Evolutionary conservation across 2,113 vertebrate species (phyloP).

Genomic region (Opisthocomus hoazin): DNA sequence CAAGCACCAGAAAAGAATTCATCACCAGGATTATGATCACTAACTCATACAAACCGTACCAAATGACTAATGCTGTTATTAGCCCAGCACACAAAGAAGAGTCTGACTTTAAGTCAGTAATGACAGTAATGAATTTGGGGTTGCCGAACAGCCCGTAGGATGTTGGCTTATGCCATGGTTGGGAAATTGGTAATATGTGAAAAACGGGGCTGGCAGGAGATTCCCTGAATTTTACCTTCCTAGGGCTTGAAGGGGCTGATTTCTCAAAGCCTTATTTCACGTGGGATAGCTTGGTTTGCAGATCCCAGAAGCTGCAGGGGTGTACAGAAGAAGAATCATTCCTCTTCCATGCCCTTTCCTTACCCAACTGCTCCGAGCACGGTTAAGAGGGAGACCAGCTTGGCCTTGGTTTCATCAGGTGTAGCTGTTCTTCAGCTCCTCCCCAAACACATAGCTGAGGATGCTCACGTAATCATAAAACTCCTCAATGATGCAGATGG

Average conservation of each 20-base stretch:
- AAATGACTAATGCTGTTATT: neutral
- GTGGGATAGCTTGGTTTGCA: neutral
- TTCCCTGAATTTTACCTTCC: neutral
- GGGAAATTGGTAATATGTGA: neutral
- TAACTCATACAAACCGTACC: neutral
- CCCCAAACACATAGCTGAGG: neutral
- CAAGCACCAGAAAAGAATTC: neutral
- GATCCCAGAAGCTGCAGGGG: neutral
- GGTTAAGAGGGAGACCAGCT: neutral
- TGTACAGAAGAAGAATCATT: neutral
- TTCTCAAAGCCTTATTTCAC: neutral
- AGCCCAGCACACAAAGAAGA: neutral
- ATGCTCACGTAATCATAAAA: neutral
- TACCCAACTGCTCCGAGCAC: neutral
- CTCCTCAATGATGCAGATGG: neutral
- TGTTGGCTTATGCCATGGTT: neutral
- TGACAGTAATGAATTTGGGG: fast-evolving
- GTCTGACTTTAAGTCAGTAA: neutral
- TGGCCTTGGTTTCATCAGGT: neutral
- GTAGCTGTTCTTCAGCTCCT: neutral
- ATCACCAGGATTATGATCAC: neutral
- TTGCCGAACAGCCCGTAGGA: neutral
- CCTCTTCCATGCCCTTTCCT: neutral
- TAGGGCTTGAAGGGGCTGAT: neutral
- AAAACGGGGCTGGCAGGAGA: neutral